These are phyloP conservation scores for Sebastes wilsoni DNA, from an alignment of 2,797 vertebrate species.

Conservation along the genomic window DNA sequence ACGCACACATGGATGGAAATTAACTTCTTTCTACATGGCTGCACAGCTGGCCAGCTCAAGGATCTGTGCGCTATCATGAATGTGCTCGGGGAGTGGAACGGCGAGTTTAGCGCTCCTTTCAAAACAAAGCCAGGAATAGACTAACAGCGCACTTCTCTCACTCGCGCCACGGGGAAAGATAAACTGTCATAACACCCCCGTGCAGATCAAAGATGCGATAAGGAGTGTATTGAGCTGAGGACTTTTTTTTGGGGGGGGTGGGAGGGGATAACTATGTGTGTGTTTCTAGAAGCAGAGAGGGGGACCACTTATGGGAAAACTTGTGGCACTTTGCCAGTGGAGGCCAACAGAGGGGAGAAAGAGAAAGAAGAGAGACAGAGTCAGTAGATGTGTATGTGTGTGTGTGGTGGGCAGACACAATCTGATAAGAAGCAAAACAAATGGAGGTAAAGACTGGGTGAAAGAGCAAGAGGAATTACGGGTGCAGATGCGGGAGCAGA, in stretches of 20 bases:
- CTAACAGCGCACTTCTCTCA: slow-evolving; percentile 44
- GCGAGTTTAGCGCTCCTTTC: slow-evolving; percentile 60
- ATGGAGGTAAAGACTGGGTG: slow-evolving; percentile 66
- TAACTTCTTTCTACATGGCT: slow-evolving; percentile 37
- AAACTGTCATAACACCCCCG: slow-evolving; percentile 69
- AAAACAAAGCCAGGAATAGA: slow-evolving; percentile 74
- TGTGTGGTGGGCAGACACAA: slow-evolving; percentile 23
- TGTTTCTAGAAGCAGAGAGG: slow-evolving; percentile 26
- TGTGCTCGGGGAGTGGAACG: slow-evolving; percentile 57
- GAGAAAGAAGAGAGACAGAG: slow-evolving; percentile 29
- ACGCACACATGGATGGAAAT: slow-evolving; percentile 23
- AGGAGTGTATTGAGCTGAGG: slow-evolving; percentile 29
- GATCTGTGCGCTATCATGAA: slow-evolving; percentile 47
- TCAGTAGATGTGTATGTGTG: slow-evolving; percentile 2
- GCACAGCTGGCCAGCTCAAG: slow-evolving; percentile 49
- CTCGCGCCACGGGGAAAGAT: slow-evolving; percentile 56
- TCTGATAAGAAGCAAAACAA: slow-evolving; percentile 66
- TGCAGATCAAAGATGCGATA: slow-evolving; percentile 71
- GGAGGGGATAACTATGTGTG: neutral
- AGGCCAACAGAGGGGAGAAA: slow-evolving; percentile 67
- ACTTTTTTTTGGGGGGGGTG: neutral
- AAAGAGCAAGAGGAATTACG: slow-evolving; percentile 58
- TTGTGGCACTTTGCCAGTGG: slow-evolving; percentile 68
- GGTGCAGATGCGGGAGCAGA: neutral
- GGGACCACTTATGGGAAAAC: slow-evolving; percentile 68